Conservation (phyloP, 2,113 vertebrate species). For the Solenodon paradoxus region DNA sequence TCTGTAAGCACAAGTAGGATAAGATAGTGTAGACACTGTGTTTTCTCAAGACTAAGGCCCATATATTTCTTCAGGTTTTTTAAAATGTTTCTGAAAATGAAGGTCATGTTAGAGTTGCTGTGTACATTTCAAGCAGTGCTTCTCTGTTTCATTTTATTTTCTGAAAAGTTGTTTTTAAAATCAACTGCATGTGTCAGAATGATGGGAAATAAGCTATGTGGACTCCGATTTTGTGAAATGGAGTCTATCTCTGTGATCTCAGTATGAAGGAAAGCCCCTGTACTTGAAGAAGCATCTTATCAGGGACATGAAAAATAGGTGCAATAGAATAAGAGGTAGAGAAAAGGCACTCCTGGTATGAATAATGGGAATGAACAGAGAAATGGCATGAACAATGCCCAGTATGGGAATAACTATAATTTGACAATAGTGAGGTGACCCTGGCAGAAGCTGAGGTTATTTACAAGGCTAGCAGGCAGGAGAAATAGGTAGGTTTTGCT, state of each 20-base stretch:
- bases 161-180: neutral
- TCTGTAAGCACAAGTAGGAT: neutral
- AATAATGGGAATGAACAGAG: neutral
- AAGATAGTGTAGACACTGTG: neutral
- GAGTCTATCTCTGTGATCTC: neutral
- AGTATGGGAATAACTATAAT: neutral
- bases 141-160: neutral
- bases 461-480: neutral
- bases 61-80: slow-evolving; percentile 2
- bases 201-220: neutral
- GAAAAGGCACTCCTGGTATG: neutral
- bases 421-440: neutral
- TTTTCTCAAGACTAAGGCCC: neutral
- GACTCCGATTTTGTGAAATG: neutral
- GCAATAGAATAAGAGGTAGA: neutral
- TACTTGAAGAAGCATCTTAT: neutral
- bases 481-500: neutral
- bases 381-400: neutral
- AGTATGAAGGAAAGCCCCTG: neutral
- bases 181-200: neutral
- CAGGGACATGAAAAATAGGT: neutral
- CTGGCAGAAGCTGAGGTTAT: neutral
- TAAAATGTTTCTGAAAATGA: slow-evolving; percentile 1
- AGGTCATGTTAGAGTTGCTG: neutral
- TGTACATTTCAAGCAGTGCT: neutral